Conservation (phyloP, 2,888 invertebrate species). For the Conchocele bisecta region DNA sequence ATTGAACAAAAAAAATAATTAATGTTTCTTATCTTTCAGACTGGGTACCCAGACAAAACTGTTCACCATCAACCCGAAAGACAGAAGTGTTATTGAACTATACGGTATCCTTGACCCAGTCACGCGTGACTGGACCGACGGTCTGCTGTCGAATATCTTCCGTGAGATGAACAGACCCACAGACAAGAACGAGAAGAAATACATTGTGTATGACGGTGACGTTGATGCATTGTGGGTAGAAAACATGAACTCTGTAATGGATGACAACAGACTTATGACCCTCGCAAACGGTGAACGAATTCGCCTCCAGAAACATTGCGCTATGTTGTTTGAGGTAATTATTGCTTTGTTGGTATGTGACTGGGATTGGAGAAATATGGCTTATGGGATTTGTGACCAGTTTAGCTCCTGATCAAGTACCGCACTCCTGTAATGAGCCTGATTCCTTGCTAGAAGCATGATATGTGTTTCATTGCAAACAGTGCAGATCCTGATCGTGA, state of each 20-base stretch:
- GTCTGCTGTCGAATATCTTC: conserved; percentile 94
- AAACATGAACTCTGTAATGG: conserved; percentile 99
- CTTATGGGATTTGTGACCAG: no score
- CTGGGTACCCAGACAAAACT: conserved; percentile 91
- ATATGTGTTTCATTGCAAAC: no score
- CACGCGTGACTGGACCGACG: conserved; percentile 96
- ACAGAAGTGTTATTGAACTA: conserved; percentile 93
- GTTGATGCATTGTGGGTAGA: conserved; percentile 98
- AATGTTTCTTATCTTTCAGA: conserved; percentile 75
- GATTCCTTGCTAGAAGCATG: no score
- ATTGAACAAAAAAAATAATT: no score
- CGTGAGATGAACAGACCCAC: conserved; percentile 93
- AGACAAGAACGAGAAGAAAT: conserved; percentile 89
- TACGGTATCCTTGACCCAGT: conserved; percentile 94
- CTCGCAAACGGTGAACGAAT: conserved; percentile 95
- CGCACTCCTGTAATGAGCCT: no score
- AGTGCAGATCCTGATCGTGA: no score
- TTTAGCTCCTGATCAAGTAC: no score
- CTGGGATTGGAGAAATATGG: no score
- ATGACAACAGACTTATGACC: conserved; percentile 94
- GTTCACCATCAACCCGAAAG: conserved; percentile 93
- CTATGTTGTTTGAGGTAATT: conserved; percentile 91
- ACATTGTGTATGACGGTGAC: conserved; percentile 96
- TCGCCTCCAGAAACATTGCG: conserved; percentile 90
- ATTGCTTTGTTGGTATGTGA: no score